Conservation (phyloP, 2,888 invertebrate genomes). For the Amphipoea oculea region DNA sequence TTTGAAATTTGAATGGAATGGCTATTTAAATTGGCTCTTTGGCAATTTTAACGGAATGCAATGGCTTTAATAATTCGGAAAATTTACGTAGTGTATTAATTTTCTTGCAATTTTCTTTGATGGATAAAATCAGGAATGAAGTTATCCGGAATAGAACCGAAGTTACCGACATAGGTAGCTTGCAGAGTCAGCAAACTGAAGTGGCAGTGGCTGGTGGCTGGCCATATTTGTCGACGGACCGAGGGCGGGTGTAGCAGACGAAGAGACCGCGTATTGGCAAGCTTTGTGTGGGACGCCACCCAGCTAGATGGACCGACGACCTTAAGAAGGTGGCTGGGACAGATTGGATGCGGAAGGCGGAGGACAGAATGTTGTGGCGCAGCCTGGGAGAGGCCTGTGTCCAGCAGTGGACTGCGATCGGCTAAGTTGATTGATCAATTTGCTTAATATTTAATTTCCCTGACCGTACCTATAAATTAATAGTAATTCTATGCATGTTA, state of each 20-base stretch:
- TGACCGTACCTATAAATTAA: not conserved
- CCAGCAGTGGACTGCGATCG: not conserved
- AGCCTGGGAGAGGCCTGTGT: not conserved
- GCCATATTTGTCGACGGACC: not conserved
- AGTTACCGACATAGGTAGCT: not conserved
- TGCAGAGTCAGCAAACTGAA: not conserved
- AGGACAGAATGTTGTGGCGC: not conserved
- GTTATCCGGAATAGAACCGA: not conserved
- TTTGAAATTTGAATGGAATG: not conserved
- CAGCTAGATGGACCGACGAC: not conserved
- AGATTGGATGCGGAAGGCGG: not conserved
- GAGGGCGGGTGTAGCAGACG: not conserved
- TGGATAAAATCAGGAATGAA: not conserved
- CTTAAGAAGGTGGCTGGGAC: not conserved
- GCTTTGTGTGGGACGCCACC: not conserved
- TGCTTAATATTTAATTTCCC: not conserved
- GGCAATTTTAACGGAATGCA: not conserved
- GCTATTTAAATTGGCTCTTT: not conserved
- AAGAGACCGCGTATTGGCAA: not conserved
- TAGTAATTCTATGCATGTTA: constrained; percentile 8
- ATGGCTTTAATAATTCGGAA: not conserved
- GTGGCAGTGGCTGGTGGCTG: not conserved
- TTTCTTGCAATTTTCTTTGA: not conserved
- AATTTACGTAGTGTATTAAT: not conserved
- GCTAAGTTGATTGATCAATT: not conserved